Conservation (phyloP, 1,140 invertebrate genomes). For the Brachionus sp. region DNA sequence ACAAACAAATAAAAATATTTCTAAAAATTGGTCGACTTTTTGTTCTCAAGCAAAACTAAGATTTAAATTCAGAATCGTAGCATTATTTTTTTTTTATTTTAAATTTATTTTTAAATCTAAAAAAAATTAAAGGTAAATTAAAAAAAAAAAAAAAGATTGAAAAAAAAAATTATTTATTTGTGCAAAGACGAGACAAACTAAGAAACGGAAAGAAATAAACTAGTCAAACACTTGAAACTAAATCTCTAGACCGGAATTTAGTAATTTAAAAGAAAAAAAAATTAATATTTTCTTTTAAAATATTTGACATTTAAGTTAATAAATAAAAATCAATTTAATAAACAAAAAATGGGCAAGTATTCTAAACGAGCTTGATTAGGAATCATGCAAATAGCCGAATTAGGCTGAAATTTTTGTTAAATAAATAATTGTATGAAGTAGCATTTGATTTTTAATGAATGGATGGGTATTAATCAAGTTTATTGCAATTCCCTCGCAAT, state of each 20-base stretch:
- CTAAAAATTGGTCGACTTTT: neutral
- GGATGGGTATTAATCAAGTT: neutral
- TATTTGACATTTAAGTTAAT: constrained; percentile 1
- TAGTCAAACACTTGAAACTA: neutral
- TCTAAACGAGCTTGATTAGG: neutral
- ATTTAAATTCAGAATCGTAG: neutral
- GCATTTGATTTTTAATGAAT: constrained; percentile 10
- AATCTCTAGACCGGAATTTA: neutral
- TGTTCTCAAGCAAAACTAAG: neutral
- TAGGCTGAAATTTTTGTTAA: neutral
- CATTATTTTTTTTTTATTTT: neutral
- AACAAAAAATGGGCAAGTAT: neutral
- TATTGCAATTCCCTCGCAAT: neutral
- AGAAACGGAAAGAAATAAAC: neutral
- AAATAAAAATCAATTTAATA: neutral
- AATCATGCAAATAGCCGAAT: neutral
- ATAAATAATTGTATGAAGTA: neutral
- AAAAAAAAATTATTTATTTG: neutral
- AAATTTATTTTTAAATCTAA: neutral
- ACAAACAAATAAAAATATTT: neutral
- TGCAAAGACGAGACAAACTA: neutral
- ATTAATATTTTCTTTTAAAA: neutral
- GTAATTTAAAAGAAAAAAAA: neutral
- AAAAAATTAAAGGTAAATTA: too few species aligned
- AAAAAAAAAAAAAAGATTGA: neutral